These are phyloP conservation scores for Nephrotoma appendiculata DNA, from an alignment of 2,888 invertebrate genomes.

Conservation along the genomic window DNA sequence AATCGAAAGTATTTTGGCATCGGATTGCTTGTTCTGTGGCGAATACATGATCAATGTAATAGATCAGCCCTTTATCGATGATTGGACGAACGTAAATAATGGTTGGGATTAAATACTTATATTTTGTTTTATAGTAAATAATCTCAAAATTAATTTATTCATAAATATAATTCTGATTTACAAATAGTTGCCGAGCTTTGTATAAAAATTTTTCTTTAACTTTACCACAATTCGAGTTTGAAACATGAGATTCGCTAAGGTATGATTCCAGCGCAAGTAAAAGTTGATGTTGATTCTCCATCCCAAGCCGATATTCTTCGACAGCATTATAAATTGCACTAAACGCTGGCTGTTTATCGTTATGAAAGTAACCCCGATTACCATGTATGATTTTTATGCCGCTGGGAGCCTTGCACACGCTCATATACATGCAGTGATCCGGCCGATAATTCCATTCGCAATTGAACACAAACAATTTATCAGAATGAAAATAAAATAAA, in stretches of 20 bases:
- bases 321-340: slow-evolving; percentile 47
- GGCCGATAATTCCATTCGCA: slow-evolving; percentile 87
- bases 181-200: slow-evolving; percentile 30
- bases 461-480: slow-evolving; percentile 60
- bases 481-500: slow-evolving; percentile 66
- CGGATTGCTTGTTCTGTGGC: slow-evolving; percentile 88
- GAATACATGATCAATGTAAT: slow-evolving; percentile 83
- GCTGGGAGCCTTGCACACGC: slow-evolving; percentile 49
- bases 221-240: slow-evolving; percentile 49
- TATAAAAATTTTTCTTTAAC: slow-evolving; percentile 38
- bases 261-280: slow-evolving; percentile 32
- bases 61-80: slow-evolving; percentile 77
- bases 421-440: slow-evolving; percentile 93
- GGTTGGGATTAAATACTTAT: slow-evolving; percentile 44
- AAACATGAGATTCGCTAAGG: slow-evolving; percentile 38
- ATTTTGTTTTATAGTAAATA: not conserved
- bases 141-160: not conserved
- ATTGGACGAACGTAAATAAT: slow-evolving; percentile 67
- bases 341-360: slow-evolving; percentile 74
- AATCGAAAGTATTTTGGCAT: slow-evolving; percentile 77
- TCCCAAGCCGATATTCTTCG: slow-evolving; percentile 43
- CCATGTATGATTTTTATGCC: slow-evolving; percentile 83
- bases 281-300: slow-evolving; percentile 46
- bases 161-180: slow-evolving; percentile 14
- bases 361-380: slow-evolving; percentile 74